Conservation (phyloP, 2,888 invertebrate species). For the Ommatoiulus sabulosus region DNA sequence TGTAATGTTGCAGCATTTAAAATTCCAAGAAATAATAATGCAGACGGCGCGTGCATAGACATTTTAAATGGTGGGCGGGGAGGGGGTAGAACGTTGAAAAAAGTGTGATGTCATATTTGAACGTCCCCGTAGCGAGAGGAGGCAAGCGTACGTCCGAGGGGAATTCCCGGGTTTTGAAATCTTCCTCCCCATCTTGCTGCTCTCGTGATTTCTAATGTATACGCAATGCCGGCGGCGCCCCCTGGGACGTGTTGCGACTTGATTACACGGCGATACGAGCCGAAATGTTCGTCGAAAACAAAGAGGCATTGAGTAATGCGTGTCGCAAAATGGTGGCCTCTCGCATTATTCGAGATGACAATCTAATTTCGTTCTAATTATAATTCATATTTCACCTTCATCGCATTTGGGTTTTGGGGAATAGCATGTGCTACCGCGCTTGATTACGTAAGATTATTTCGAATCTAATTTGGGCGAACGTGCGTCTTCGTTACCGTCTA, state of each 20-base stretch:
- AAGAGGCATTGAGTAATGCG: constrained; percentile 37
- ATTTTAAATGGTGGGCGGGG: too few relatives aligned
- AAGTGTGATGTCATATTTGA: too few relatives aligned
- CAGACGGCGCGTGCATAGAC: too few relatives aligned
- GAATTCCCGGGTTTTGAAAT: not conserved
- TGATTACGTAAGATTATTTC: constrained; percentile 29
- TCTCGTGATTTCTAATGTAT: constrained; percentile 1
- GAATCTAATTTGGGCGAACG: not conserved
- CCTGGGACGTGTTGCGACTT: constrained; percentile 35
- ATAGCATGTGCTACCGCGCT: constrained; percentile 25
- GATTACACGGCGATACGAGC: not conserved
- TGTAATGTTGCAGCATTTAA: too few relatives aligned
- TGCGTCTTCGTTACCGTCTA: constrained; percentile 14
- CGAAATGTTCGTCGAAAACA: constrained; percentile 8
- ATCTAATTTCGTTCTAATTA: constrained; percentile 36
- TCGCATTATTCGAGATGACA: constrained; percentile 36
- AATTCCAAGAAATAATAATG: too few relatives aligned
- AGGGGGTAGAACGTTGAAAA: too few relatives aligned
- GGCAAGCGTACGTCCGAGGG: not conserved
- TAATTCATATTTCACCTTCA: constrained; percentile 43
- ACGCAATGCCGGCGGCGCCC: constrained; percentile 12
- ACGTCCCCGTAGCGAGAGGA: not conserved
- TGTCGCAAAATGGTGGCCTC: constrained; percentile 35
- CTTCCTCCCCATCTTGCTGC: not conserved
- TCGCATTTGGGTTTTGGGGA: constrained; percentile 39